Evolutionary conservation across 1,140 invertebrate genomes (phyloP), one percentile per base, ranked within the genome.

Genomic region (Wasmannia auropunctata): DNA sequence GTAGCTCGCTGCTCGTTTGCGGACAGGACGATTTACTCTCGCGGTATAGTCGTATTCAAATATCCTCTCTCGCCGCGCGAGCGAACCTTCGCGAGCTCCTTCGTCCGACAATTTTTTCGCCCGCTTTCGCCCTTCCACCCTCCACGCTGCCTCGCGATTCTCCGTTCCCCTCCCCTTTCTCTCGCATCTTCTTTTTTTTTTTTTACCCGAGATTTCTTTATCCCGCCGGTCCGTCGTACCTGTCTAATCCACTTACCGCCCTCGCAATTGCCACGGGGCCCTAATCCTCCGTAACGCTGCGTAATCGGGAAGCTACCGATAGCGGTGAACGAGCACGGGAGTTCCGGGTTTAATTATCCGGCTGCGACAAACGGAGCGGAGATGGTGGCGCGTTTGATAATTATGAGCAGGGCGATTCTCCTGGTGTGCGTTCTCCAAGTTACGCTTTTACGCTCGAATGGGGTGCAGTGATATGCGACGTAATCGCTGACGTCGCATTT

Each of bases 1-100:
- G 94, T 94, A 93, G 91, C 90, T 87, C 89, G 87, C 91, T 91
- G 86, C 88, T 90, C 88, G 89, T 90, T 90, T 90, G 87, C 92
- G 90, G 90, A 92, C 92, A 91, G 89, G 89, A 91, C 94, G 93
- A 94, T 94, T 93, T 93, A 94, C 92, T 93, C 92, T 89, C 88
- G 88, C 70, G 87, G 87, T 87, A 90, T 87, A 90, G 89, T 92
- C 92, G 93, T 93, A 93, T 94, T 93, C 93, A 93, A 94, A 94
- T 94, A 94, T 94, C 90, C 84, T 85, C 80, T 85, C 34, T 51
- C 85, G 86, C 86, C 34, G 83, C 56, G 40, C 72, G 70, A 60
- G 40, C 69, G 81, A 76, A 58, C 62, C 37, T 63, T 58, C 67
- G 65, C 79, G 51, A 37, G 16, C 40, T 75, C 37, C 69, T 74